Evolutionary conservation across 2,113 vertebrate species (phyloP), one percentile per base, ranked within the genome.

Genomic region (Paraplagusia blochii): DNA sequence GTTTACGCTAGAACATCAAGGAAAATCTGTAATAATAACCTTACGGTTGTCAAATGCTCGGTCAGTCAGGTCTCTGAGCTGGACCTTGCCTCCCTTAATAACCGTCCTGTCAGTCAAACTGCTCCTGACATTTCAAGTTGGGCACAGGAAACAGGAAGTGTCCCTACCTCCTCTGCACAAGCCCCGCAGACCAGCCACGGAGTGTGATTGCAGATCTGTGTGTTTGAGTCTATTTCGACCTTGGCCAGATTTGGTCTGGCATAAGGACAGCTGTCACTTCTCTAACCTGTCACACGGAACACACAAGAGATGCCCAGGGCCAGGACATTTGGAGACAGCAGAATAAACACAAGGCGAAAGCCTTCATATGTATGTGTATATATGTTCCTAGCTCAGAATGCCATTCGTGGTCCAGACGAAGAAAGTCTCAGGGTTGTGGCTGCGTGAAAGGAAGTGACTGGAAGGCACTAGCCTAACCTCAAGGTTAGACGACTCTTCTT

Each of bases 221-320:
- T 80, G 77, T 70, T 59, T 82, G 74, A 76, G 79, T 81, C 70
- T 80, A 77, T 83, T 74, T 42, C 83, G 83, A 83, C 87, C 88
- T 88, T 88, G 80, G 82, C 72, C 77, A 79, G 80, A 82, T 81
- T 77, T 79, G 76, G 79, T 77, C 82, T 81, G 74, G 87, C 82
- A 76, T 82, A 82, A 88, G 86, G 86, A 88, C 88, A 87, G 85
- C 89, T 89, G 89, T 89, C 89, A 89, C 82, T 85, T 90, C 82
- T 88, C 83, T 74, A 76, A 73, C 76, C 82, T 85, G 84, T 88
- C 84, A 87, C 79, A 77, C 57, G 54, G 63, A 7, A 85, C 74
- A 79, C 78, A 70, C 76, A 80, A 65, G 80, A 81, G 83, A 83
- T 56, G 82, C 80, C 82, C 72, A 59, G 74, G 87, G 88, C 79